Evolutionary conservation across 2,797 vertebrate species (phyloP), one percentile per base, ranked within the genome.

Genomic region (Sebastes cheni): DNA sequence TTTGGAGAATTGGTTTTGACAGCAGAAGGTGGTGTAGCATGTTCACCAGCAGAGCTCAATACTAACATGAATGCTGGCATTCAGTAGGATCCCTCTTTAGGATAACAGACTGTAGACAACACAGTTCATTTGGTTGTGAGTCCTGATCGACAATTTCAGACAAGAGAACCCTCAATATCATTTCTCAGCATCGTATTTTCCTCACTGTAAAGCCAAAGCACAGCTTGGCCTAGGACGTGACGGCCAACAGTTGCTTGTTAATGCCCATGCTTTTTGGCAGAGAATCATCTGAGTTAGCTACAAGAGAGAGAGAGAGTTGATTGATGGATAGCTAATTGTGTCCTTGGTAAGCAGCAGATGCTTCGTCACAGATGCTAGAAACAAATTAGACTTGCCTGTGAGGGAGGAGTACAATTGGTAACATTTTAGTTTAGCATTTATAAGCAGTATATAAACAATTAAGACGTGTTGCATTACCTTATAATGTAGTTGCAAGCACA

Each of bases 331-430:
- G 72, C 88, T 93, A 93, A 93, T 93, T 91, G 87, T 92, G 85
- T 93, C 90, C 89, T 90, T 84, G 83, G 83, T 91, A 92, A 85
- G 86, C 89, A 93, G 87, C 93, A 95, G 92, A 94, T 94, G 93
- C 91, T 90, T 78, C 39, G 10, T 90, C 91, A 91, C 92, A 94
- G 92, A 94, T 93, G 91, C 89, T 93, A 69, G 70, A 82, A 89
- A 88, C 86, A 93, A 90, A 92, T 91, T 90, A 89, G 83, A 88
- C 82, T 82, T 86, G 78, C 77, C 85, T 77, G 84, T 74, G 73
- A 88, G 83, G 80, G 42, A 84, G 58, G 70, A 82, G 56, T 50
- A 84, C 76, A 83, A 84, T 64, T 81, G 79, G 67, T 64, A 82
- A 83, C 77, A 75, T 79, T 85, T 84, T 56, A 67, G 46, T 81